Evolutionary conservation across 2,888 invertebrate genomes (phyloP).

Genomic region (Hemistola chrysoprasaria): DNA sequence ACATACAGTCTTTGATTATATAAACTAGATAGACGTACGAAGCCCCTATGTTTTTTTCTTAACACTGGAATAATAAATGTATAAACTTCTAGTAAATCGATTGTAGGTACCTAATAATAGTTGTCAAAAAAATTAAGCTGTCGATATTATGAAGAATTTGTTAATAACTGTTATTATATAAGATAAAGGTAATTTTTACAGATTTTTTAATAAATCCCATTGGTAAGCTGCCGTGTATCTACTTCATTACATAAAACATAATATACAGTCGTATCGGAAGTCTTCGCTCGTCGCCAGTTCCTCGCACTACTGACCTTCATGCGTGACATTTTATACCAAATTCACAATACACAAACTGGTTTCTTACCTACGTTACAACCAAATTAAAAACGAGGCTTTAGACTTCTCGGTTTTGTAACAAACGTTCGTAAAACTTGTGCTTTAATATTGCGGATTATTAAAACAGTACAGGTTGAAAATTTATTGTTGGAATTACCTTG

Average conservation of each 20-base stretch:
- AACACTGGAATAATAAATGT: neutral
- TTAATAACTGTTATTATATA: too few relatives aligned
- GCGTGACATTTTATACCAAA: slow-evolving; percentile 53
- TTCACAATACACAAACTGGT: slow-evolving; percentile 56
- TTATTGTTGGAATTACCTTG: neutral
- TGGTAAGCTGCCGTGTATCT: too few relatives aligned
- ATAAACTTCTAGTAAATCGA: neutral
- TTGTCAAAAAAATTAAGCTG: too few relatives aligned
- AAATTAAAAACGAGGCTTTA: slow-evolving; percentile 31
- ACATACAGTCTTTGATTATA: slow-evolving; percentile 5
- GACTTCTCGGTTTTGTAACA: slow-evolving; percentile 22
- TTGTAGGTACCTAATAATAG: too few relatives aligned
- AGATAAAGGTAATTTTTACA: too few relatives aligned
- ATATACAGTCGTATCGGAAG: slow-evolving; percentile 43
- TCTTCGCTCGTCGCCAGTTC: slow-evolving; percentile 42
- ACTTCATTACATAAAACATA: too few relatives aligned
- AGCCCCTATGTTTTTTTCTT: too few relatives aligned
- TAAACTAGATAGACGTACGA: too few relatives aligned
- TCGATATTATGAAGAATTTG: too few relatives aligned
- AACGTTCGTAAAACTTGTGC: slow-evolving; percentile 9
- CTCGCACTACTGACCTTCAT: slow-evolving; percentile 58
- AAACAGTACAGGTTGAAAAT: neutral
- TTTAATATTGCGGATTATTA: slow-evolving; percentile 5
- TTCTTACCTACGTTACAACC: slow-evolving; percentile 36
- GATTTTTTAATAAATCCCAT: too few relatives aligned